Conservation (phyloP, 2,888 invertebrate genomes). For the Nezara viridula region DNA sequence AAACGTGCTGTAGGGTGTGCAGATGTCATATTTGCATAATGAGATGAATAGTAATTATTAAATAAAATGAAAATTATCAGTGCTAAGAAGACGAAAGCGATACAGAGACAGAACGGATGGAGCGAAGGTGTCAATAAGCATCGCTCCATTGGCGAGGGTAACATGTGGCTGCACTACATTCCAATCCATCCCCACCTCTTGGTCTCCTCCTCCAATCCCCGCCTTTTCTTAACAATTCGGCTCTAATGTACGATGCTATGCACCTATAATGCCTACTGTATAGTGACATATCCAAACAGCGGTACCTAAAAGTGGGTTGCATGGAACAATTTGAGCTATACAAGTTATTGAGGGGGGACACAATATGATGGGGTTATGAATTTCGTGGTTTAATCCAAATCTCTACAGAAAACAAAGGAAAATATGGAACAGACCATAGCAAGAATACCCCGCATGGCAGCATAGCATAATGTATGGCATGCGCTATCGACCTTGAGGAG, state of each 20-base stretch:
- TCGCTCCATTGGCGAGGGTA: neutral
- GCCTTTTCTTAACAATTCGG: neutral
- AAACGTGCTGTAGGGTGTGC: neutral
- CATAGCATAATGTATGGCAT: too few relatives aligned
- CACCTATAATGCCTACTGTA: too few relatives aligned
- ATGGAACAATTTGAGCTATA: too few relatives aligned
- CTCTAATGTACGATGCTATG: neutral
- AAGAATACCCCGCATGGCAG: too few relatives aligned
- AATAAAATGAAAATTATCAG: neutral
- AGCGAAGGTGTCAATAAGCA: conserved; percentile 36
- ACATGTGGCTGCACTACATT: conserved; percentile 55
- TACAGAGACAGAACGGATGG: neutral
- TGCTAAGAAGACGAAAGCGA: neutral
- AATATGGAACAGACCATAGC: too few relatives aligned
- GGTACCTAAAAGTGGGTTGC: too few relatives aligned
- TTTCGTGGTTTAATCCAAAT: too few relatives aligned
- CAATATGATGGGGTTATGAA: too few relatives aligned
- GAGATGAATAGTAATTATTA: neutral
- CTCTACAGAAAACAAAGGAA: too few relatives aligned
- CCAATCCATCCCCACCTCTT: conserved; percentile 22
- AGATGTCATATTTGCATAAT: neutral
- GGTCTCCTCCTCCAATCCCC: neutral
- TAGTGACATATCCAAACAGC: too few relatives aligned
- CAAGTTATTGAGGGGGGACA: too few relatives aligned
- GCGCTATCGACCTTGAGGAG: too few relatives aligned